These are phyloP conservation scores for Quadriops clusia DNA, from an alignment of 2,888 invertebrate genomes.

Conservation along the genomic window DNA sequence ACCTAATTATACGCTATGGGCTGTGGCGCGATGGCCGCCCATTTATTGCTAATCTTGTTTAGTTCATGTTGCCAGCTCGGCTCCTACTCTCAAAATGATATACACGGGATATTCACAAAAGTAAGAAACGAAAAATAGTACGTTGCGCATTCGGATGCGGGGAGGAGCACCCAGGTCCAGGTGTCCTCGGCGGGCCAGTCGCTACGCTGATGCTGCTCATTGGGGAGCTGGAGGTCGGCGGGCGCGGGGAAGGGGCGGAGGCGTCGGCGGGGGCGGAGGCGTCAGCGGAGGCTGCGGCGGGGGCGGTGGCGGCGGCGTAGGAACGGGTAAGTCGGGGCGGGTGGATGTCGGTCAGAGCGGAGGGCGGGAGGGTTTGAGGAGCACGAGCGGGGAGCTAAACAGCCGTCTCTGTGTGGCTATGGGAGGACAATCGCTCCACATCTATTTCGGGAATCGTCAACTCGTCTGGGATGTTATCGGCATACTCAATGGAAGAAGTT, in stretches of 20 bases:
- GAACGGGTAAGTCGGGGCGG: constrained; percentile 17
- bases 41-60: constrained; percentile 35
- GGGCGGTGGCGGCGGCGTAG: constrained; percentile 13
- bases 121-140: constrained; percentile 22
- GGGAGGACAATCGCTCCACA: constrained; percentile 83
- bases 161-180: constrained; percentile 9
- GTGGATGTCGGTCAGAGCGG: constrained; percentile 8
- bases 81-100: constrained; percentile 15
- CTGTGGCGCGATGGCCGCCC: constrained; percentile 30
- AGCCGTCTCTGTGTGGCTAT: constrained; percentile 91
- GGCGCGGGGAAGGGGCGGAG: constrained; percentile 14
- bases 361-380: constrained; percentile 21
- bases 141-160: constrained; percentile 16
- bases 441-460: constrained; percentile 85
- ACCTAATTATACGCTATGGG: constrained; percentile 36
- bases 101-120: constrained; percentile 17
- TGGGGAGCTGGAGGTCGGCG: constrained; percentile 17
- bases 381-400: constrained; percentile 48
- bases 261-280: constrained; percentile 14
- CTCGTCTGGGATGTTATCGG: constrained; percentile 77
- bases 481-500: constrained; percentile 85
- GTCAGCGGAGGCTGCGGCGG: constrained; percentile 14
- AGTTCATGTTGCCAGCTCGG: constrained; percentile 31
- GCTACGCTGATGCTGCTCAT: constrained; percentile 9
- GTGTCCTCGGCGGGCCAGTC: constrained; percentile 16